Evolutionary conservation across 2,888 invertebrate species (phyloP).

Genomic region (Rhimphoctona megacephalus): DNA sequence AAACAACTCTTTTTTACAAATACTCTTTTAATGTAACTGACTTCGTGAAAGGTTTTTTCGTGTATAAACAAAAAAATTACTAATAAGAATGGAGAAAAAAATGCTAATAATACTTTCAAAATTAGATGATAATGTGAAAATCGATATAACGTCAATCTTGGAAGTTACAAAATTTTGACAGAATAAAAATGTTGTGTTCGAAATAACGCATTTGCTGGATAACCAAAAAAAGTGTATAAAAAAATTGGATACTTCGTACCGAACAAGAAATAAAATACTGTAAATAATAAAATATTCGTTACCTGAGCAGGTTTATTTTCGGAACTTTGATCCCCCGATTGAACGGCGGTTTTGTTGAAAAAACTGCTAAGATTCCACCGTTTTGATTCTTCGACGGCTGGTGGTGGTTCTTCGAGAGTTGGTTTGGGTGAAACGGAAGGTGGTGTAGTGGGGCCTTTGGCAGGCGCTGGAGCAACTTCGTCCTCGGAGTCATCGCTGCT

Average conservation of each 20-base stretch:
- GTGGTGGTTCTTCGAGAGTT: slow-evolving; percentile 76
- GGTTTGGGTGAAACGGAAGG: slow-evolving; percentile 79
- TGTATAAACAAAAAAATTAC: too few relatives aligned
- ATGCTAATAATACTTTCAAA: too few relatives aligned
- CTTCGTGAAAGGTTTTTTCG: background rate
- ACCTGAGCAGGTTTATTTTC: slow-evolving; percentile 79
- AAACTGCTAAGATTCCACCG: slow-evolving; percentile 84
- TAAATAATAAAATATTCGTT: background rate
- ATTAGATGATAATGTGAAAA: too few relatives aligned
- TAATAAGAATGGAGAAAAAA: too few relatives aligned
- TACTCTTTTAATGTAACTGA: background rate
- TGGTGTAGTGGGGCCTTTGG: slow-evolving; percentile 83
- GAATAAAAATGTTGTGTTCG: too few relatives aligned
- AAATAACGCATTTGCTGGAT: too few relatives aligned
- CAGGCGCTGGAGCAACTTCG: slow-evolving; percentile 77
- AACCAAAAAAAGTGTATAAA: background rate
- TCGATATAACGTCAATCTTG: too few relatives aligned
- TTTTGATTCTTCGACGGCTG: slow-evolving; percentile 85
- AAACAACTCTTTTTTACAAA: background rate
- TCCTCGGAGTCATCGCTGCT: slow-evolving; percentile 87
- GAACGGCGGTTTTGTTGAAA: slow-evolving; percentile 79
- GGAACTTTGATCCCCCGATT: slow-evolving; percentile 75
- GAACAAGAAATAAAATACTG: background rate
- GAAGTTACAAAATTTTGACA: too few relatives aligned
- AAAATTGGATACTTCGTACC: background rate